Evolutionary conservation across 2,113 vertebrate species (phyloP), one percentile per base, ranked within the genome.

Genomic region (Smithornis capensis): DNA sequence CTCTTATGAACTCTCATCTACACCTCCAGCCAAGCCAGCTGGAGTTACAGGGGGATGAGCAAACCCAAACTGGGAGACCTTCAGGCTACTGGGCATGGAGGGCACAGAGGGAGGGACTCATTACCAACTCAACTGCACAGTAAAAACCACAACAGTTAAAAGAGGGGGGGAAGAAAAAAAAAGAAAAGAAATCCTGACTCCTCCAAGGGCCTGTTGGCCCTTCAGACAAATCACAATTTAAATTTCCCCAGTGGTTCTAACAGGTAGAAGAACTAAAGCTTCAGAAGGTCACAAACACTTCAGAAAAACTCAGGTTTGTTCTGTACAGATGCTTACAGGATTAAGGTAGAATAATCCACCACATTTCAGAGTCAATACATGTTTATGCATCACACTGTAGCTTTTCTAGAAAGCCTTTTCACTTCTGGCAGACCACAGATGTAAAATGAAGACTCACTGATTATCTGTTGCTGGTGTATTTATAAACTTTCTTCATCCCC

Each of bases 401-500:
- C 33, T 24, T 63, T 83, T 90, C 71, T 90, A 15, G 35, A 90
- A 87, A 89, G 56, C 53, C 52, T 64, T 77, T 57, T 77, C 57
- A 35, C 50, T 92, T 74, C 35, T 94, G 68, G 70, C 71, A 95
- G 63, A 37, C 33, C 6, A 45, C 8, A 69, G 87, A 93, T 56
- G 52, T 6, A 44, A 90, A 84, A 83, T 29, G 85, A 95, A 95
- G 74, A 92, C 47, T 74, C 2, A 4, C 50, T 1, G 9, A 93
- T 88, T 60, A 94, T 40, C 52, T 0, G 0, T 21, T 86, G 60
- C 85, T 60, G 55, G 81, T 90, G 4, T 78, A 93, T 92, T 96
- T 94, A 92, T 94, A 96, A 95, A 93, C 83, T 87, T 77, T n/a
- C 90, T 90, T 92, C 60, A 93, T 93, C 89, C 52, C 47, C 0